These are phyloP conservation scores for Motacilla alba DNA, from an alignment of 2,113 vertebrate genomes.

Conservation along the genomic window DNA sequence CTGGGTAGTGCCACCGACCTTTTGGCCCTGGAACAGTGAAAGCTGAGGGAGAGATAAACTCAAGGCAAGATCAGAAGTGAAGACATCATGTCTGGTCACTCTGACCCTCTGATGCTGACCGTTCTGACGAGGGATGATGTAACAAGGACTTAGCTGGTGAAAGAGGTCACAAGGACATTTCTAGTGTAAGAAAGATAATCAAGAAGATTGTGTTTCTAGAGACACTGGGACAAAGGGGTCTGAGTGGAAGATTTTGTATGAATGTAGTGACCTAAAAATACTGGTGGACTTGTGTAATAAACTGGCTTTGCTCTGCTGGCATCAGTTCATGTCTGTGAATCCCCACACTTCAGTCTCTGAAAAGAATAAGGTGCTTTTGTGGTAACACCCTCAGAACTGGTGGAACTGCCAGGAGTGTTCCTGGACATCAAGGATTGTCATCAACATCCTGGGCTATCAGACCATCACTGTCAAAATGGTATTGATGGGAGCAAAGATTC, in stretches of 20 bases:
- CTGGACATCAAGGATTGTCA: not conserved
- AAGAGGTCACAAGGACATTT: not conserved
- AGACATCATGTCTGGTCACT: not conserved
- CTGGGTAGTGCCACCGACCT: no score
- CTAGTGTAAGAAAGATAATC: not conserved
- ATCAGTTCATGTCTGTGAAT: not conserved
- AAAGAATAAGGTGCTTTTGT: not conserved
- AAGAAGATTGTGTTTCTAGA: not conserved
- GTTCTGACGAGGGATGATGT: not conserved
- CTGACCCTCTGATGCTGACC: accelerated
- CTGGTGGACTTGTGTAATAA: not conserved
- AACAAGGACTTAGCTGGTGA: not conserved
- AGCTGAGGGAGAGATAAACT: not conserved
- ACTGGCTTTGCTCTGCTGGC: not conserved
- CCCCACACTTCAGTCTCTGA: not conserved
- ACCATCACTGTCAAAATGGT: not conserved
- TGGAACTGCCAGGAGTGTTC: no score
- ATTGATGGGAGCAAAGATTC: not conserved
- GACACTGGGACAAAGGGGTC: no score
- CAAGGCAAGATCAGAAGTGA: not conserved
- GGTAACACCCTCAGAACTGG: not conserved
- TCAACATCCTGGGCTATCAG: not conserved
- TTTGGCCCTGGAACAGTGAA: not conserved
- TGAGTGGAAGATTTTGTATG: not conserved
- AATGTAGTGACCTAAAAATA: not conserved